A percentile compares a stretch with the other conserved stretches of the same genome.
Evolutionary conservation across 2,888 invertebrate species (phyloP).

Genomic region (Mellilla xanthometata): DNA sequence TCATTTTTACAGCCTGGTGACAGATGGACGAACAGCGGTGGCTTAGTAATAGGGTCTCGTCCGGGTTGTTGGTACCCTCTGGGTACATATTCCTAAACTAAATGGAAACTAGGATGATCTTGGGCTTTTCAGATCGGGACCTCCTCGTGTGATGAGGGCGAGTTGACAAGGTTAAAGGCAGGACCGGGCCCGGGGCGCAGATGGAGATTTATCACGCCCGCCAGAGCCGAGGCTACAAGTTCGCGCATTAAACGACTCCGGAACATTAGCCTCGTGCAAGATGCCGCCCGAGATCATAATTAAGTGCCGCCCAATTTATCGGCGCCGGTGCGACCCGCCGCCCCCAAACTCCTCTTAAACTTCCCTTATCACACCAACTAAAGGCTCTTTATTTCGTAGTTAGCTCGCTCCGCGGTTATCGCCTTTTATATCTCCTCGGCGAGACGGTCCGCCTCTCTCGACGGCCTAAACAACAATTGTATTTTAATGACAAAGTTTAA

Average conservation of each 20-base stretch:
- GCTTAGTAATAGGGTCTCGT: no score
- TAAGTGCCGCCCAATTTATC: constrained; percentile 83
- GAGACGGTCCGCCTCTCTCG: constrained; percentile 14
- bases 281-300: constrained; percentile 83
- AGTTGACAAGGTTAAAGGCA: constrained; percentile 34
- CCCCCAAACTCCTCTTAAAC: constrained; percentile 76
- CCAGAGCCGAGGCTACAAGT: constrained; percentile 77
- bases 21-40: no score
- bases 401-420: constrained; percentile 69
- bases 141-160: constrained; percentile 9
- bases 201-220: constrained; percentile 80
- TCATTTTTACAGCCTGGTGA: no score
- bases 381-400: constrained; percentile 80
- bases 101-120: constrained; percentile 6
- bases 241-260: constrained; percentile 82
- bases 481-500: constrained; percentile 26
- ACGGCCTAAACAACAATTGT: constrained; percentile 26
- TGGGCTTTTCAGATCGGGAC: constrained; percentile 5
- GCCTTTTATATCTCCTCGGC: constrained; percentile 57
- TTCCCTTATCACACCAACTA: constrained; percentile 79
- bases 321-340: constrained; percentile 65
- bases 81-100: no score
- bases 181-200: constrained; percentile 55
- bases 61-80: no score
- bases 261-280: constrained; percentile 81